phyloP scores from a whole-genome alignment of 2,113 vertebrate species.

The Paraplagusia blochii region DNA sequence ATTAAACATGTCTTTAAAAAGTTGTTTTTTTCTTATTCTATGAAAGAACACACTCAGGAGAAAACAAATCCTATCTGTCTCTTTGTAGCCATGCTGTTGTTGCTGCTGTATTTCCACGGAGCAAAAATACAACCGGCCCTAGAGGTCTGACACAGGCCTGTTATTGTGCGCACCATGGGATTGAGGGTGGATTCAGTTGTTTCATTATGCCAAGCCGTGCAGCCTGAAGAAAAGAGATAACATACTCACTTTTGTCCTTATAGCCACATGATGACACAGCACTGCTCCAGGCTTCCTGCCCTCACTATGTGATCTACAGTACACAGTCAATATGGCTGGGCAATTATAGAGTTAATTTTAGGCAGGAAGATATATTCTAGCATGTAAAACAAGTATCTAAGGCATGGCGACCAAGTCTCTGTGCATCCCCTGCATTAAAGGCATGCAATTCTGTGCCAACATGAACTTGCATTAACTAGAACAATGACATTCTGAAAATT shows the following conservation, averaged over 20 bases:
- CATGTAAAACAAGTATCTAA: too few species aligned
- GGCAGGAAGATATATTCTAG: too few species aligned
- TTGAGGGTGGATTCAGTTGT: constrained; percentile 8
- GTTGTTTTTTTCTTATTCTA: neutral
- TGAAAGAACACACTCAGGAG: neutral
- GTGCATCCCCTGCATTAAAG: too few species aligned
- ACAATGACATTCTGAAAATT: too few species aligned
- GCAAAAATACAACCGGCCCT: constrained; percentile 1
- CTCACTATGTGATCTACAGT: constrained; percentile 14
- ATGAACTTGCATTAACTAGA: too few species aligned
- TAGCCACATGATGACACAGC: constrained; percentile 1
- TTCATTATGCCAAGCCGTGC: neutral
- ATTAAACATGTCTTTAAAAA: too few species aligned
- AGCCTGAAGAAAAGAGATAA: constrained; percentile 42
- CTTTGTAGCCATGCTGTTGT: neutral
- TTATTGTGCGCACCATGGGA: constrained; percentile 13
- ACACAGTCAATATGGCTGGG: neutral
- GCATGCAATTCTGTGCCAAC: too few species aligned
- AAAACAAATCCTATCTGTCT: neutral
- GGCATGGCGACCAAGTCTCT: too few species aligned
- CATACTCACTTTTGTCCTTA: neutral
- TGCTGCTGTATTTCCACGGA: neutral
- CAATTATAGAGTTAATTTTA: neutral
- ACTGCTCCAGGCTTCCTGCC: constrained; percentile 13
- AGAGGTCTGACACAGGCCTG: constrained; percentile 12